A percentile compares a stretch with the other conserved stretches of the same genome.
phyloP scores from a whole-genome alignment of 1,140 invertebrate genomes.

The Aphidius ervi region DNA sequence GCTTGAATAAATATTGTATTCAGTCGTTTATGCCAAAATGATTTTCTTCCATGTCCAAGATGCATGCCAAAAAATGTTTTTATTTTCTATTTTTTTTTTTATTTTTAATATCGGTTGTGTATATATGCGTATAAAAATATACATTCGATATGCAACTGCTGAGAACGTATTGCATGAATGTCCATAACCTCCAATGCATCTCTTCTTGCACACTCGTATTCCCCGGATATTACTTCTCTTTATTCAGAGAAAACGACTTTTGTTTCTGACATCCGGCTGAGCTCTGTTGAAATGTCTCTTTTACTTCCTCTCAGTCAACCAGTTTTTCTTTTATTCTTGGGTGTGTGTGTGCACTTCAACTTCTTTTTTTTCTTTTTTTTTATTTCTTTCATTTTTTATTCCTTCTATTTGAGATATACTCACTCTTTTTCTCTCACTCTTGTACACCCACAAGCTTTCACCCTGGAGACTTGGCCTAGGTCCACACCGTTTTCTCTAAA shows the following conservation, averaged over 20 bases:
- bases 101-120: no score
- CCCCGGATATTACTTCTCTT: constrained; percentile 15
- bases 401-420: no score
- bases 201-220: not conserved
- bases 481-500: not conserved
- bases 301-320: no score
- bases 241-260: constrained; percentile 10
- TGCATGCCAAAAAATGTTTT: no score
- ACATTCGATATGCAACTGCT: no score
- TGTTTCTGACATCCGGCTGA: constrained; percentile 14
- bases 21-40: no score
- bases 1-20: no score
- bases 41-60: no score
- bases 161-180: not conserved
- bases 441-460: not conserved
- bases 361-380: not conserved
- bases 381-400: not conserved
- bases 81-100: no score
- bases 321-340: no score
- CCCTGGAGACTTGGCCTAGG: constrained; percentile 2
- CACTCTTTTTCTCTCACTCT: no score
- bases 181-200: not conserved
- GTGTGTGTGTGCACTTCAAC: not conserved
- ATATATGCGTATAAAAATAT: no score
- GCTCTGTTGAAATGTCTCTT: constrained; percentile 1